Base-by-base conservation (phyloP, 2,888 invertebrate species). In the Nymphalis polychloros region DNA sequence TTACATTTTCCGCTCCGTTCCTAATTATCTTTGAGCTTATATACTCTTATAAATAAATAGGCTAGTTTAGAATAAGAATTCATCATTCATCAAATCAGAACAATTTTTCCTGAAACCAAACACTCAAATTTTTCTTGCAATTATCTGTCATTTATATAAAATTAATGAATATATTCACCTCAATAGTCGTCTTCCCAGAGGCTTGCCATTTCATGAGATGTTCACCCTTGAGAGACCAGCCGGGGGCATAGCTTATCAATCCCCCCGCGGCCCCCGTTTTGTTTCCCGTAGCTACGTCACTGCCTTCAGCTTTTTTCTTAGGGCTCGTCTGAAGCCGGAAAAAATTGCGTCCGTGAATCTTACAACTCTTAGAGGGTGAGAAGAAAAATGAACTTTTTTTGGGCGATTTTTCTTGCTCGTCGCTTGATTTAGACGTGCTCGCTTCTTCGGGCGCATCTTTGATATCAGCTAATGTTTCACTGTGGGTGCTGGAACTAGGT, bases 171-270 rank as follows among this genome's bases (percentile, higher is more conserved):
- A n/a, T 47, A 47, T 49, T 83, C 78, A 94, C 94, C 94, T 94
- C 94, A 75, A 93, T 90, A 46, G 94, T 94, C 20, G 93, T 93
- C 81, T 93, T 94, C 61, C 94, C 94, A 27, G 93, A 93, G 72
- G 91, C 93, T 78, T 94, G 94, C 94, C 94, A 94, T 86, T 94
- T 94, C 87, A 94, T 93, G 69, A 94, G 93, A 79, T 94, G 94
- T 78, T 94, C 93, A 49, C 94, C 93, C 78, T 94, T 94, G 75
- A 94, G 86, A 64, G 94, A 94, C 94, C 94, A 94, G 68, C 94
- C 94, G 47, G 94, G 94, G 68, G 94, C 94, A 79, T 94, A 94
- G 84, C 94, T 94, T 85, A 94, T 94, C 72, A 93, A 93, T 20
- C 94, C 93, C 71, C 83, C 77, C 67, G 80, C 77, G 55, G 76